Base-by-base conservation (phyloP, 2,888 invertebrate genomes). In the Phorcus lineatus region DNA sequence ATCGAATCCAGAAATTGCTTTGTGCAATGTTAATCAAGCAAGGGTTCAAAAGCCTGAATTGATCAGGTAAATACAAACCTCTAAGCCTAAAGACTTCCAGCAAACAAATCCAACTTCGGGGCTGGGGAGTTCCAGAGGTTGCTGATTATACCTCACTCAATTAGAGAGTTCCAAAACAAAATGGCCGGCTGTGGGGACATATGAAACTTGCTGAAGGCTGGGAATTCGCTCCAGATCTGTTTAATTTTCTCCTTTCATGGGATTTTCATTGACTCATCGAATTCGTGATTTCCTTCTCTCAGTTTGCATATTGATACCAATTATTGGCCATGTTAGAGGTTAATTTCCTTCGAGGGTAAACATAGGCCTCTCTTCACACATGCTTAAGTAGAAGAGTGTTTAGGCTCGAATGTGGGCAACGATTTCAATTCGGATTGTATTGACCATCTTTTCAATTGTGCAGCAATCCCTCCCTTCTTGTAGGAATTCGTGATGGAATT, bases 281-380 rank as follows among this genome's bases (percentile, higher is more conserved):
- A 79, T 54, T 74, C 40, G 24, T 55, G 52, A 79, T 79, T 79
- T 79, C 79, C 79, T 55, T 36, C 55, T 62, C 57, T 70, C 55
- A 40, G 54, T 36, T 53, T 24, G 22, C 28, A 47, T 74, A 74
- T 79, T 74, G 54, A 79, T 74, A 79, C 31, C 74, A 74, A 74
- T 74, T 54, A 28, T 74, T 70, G 40, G 52, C 31, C 40, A 54
- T 53, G 74, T 53, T 57, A 47, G 74, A 47, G 54, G 74, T 79
- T 79, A 79, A 79, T 79, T 79, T 79, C 79, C 79, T 79, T 53
- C 70, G 40, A 54, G 74, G 28, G 79, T 57, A 79, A 79, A 79
- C 74, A 79, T 40, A n/a, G 28, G 4, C 28, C 36, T n/a, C 40
- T 70, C 36, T 11, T 40, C 11, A 70, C 70, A 70, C 70, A 70